These are phyloP conservation scores for Drosophila demipolita DNA, from an alignment of 2,888 invertebrate genomes.

Conservation along the genomic window DNA sequence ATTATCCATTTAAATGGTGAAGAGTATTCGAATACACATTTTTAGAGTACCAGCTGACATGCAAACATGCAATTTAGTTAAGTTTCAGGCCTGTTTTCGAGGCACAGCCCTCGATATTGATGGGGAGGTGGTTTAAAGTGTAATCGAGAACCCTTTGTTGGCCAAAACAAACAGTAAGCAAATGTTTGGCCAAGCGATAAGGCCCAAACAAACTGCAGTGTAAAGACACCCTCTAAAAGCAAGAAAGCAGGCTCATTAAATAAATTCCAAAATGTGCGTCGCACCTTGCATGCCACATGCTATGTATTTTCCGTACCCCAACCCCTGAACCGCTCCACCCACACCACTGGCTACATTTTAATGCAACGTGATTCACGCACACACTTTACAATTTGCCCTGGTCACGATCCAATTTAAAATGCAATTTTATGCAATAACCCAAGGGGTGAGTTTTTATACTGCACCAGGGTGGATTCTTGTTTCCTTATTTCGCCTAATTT, in stretches of 20 bases:
- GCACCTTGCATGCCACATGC: constrained; percentile 52
- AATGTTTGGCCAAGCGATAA: constrained; percentile 61
- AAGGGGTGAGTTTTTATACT: constrained; percentile 49
- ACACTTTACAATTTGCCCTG: constrained; percentile 64
- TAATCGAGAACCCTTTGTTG: constrained; percentile 60
- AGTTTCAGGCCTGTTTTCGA: constrained; percentile 26
- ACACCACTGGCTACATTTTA: constrained; percentile 15
- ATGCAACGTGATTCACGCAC: constrained; percentile 65
- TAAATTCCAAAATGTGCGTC: constrained; percentile 62
- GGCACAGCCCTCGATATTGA: constrained; percentile 31
- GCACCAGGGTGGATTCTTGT: constrained; percentile 39
- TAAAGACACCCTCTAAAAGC: constrained; percentile 33
- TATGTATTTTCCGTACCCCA: constrained; percentile 5
- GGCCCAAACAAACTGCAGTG: constrained; percentile 42
- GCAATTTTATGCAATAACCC: constrained; percentile 70
- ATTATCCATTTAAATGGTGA: constrained; percentile 16
- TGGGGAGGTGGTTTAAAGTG: constrained; percentile 41
- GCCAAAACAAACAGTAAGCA: constrained; percentile 53
- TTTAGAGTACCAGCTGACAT: constrained; percentile 55
- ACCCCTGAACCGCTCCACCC: neutral
- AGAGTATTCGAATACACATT: constrained; percentile 33
- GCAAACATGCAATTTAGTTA: constrained; percentile 65
- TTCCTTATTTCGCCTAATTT: constrained; percentile 36
- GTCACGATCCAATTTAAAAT: constrained; percentile 77
- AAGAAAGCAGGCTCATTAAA: constrained; percentile 53